phyloP scores from a whole-genome alignment of 1,140 invertebrate species.

The Drosophila kurseongensis region DNA sequence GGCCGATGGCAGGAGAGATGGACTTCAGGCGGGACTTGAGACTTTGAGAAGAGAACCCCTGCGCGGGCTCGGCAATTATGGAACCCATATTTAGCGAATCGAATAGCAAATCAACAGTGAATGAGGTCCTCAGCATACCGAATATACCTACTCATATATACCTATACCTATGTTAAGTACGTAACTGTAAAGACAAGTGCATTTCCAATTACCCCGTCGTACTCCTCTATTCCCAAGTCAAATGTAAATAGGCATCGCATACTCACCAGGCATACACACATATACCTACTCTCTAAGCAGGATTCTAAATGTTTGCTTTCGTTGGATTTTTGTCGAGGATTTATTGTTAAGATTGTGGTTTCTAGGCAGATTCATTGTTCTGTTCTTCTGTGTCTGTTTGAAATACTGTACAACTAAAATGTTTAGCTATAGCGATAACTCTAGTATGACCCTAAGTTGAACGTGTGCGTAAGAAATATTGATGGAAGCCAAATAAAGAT shows the following conservation, averaged over 20 bases:
- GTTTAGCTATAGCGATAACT: conserved; percentile 55
- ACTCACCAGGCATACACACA: conserved; percentile 32
- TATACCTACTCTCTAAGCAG: conserved; percentile 33
- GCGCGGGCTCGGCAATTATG: conserved; percentile 40
- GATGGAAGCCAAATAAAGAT: conserved; percentile 67
- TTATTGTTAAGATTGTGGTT: conserved; percentile 60
- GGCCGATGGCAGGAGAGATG: conserved; percentile 41
- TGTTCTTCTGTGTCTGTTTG: conserved; percentile 64
- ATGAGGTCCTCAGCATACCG: conserved; percentile 38
- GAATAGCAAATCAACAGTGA: conserved; percentile 52
- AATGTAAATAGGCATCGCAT: conserved; percentile 69
- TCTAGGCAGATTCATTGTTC: conserved; percentile 44
- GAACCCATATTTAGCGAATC: conserved; percentile 54
- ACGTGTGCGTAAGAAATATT: conserved; percentile 35
- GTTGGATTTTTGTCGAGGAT: conserved; percentile 36
- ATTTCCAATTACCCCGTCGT: conserved; percentile 22
- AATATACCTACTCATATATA: conserved; percentile 47
- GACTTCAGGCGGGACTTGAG: conserved; percentile 27
- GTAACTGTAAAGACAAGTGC: conserved; percentile 59
- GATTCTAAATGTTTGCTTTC: conserved; percentile 40
- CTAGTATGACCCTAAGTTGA: conserved; percentile 51
- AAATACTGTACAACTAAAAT: conserved; percentile 56
- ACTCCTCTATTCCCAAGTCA: conserved; percentile 60
- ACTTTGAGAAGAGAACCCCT: conserved; percentile 1
- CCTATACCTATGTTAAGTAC: conserved; percentile 50